Evolutionary conservation across 2,113 vertebrate genomes (phyloP).

Genomic region (Nettapus auritus): DNA sequence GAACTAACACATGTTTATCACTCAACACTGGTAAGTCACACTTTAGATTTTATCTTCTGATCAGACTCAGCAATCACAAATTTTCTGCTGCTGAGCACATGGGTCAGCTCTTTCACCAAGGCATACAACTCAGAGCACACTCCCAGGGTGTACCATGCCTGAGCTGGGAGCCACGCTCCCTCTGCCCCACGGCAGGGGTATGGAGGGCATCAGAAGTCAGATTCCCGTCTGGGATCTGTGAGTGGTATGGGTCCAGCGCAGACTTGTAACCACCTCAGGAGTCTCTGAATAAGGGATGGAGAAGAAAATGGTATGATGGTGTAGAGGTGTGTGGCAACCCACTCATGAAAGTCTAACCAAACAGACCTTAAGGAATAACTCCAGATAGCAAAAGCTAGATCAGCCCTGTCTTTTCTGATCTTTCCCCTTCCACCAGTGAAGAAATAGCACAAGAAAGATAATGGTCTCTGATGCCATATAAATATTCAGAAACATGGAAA

Average conservation of each 20-base stretch:
- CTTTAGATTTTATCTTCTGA: neutral
- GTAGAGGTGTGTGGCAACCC: neutral
- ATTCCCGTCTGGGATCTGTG: neutral
- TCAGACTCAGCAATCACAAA: neutral
- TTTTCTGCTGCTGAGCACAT: rapidly evolving
- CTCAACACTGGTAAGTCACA: neutral
- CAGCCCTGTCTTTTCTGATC: neutral
- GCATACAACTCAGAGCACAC: neutral
- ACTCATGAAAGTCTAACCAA: neutral
- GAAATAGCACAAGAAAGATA: neutral
- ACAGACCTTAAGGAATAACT: neutral
- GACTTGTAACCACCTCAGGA: neutral
- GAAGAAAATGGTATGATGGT: rapidly evolving
- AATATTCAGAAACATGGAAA: neutral
- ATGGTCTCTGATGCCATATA: neutral
- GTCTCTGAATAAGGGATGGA: neutral
- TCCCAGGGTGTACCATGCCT: rapidly evolving
- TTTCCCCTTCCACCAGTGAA: neutral
- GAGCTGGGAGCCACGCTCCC: neutral
- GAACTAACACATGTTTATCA: neutral
- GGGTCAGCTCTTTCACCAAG: neutral
- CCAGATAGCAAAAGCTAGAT: neutral
- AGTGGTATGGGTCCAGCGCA: rapidly evolving
- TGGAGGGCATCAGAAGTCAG: rapidly evolving
- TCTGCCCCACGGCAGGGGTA: neutral